Conservation (phyloP, 2,113 vertebrate species). For the Oceanites oceanicus region DNA sequence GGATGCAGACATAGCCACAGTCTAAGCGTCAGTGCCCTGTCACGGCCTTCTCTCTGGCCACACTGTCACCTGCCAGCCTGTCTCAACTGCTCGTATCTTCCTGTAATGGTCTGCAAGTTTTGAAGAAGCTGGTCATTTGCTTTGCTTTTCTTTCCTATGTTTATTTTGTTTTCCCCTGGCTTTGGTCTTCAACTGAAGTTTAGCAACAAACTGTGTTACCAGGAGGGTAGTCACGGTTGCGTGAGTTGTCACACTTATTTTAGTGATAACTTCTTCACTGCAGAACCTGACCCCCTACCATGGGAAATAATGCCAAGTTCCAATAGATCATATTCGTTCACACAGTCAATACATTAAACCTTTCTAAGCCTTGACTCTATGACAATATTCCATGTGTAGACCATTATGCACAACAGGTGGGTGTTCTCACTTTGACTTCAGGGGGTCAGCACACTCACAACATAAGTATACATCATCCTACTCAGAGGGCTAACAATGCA, state of each 20-base stretch:
- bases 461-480: background rate
- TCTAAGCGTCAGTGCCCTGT: background rate
- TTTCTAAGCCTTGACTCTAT: background rate
- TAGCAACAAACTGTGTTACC: background rate
- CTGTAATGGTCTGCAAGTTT: background rate
- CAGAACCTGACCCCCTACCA: background rate
- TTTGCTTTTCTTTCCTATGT: background rate
- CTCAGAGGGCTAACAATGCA: background rate
- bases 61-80: background rate
- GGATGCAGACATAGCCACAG: background rate
- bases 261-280: background rate
- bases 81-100: background rate
- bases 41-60: background rate
- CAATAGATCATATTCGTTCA: background rate
- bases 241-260: background rate
- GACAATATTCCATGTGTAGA: background rate
- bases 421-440: background rate
- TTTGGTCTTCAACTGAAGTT: background rate
- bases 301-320: background rate
- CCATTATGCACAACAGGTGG: background rate
- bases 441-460: background rate
- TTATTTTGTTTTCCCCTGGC: background rate
- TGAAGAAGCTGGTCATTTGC: background rate
- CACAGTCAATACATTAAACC: accelerated
- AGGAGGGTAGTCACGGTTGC: background rate